Conservation (phyloP, 2,888 invertebrate species). For the Agriopis marginaria region DNA sequence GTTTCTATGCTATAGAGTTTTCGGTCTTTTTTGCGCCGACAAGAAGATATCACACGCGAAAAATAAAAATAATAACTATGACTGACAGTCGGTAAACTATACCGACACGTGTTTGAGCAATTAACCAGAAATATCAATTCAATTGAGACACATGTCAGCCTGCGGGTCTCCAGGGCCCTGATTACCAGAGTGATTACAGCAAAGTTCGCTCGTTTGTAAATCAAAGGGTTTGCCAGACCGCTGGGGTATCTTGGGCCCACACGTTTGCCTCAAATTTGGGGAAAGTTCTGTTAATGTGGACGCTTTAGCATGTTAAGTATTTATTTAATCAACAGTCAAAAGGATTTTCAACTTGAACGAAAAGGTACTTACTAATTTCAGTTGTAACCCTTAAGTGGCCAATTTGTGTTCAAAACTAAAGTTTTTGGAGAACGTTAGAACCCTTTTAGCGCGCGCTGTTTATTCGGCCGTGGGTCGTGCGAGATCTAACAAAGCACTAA, state of each 20-base stretch:
- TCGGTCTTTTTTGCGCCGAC: no score
- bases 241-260: constrained; percentile 24
- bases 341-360: constrained; percentile 10
- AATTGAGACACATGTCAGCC: constrained; percentile 18
- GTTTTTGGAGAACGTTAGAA: neutral
- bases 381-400: neutral
- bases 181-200: constrained; percentile 34
- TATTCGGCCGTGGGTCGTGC: no score
- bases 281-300: constrained; percentile 25
- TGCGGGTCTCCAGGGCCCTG: constrained; percentile 21
- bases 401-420: constrained; percentile 4
- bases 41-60: no score
- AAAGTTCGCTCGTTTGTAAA: constrained; percentile 41
- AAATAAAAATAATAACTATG: neutral
- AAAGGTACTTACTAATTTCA: constrained; percentile 2
- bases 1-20: no score
- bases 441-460: no score
- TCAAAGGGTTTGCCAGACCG: constrained; percentile 37
- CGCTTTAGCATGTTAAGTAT: constrained; percentile 20
- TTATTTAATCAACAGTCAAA: constrained; percentile 15
- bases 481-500: no score
- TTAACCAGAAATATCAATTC: constrained; percentile 21
- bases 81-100: neutral
- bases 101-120: constrained; percentile 5
- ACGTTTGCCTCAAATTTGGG: constrained; percentile 20